These are phyloP conservation scores for Gisinianus flammeolus DNA, from an alignment of 2,888 invertebrate genomes.

Conservation along the genomic window DNA sequence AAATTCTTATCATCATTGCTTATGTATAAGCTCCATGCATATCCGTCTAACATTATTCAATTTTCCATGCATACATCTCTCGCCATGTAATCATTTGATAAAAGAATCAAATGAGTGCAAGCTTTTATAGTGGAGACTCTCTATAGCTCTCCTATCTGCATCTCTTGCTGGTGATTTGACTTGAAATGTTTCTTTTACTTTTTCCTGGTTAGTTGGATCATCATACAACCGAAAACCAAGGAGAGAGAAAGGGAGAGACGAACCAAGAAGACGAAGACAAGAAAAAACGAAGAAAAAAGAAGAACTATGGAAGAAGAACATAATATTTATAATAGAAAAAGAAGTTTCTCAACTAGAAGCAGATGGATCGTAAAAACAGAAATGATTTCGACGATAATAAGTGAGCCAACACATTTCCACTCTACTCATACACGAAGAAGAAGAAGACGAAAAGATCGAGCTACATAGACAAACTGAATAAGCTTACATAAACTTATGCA, in stretches of 20 bases:
- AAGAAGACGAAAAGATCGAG: too few relatives aligned
- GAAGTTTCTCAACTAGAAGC: slow-evolving; percentile 14
- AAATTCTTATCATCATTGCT: slow-evolving; percentile 18
- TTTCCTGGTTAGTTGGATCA: neutral
- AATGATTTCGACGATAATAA: slow-evolving; percentile 35
- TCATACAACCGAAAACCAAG: neutral
- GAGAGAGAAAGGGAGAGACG: neutral
- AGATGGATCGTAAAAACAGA: slow-evolving; percentile 38
- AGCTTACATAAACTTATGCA: neutral
- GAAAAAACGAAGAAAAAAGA: neutral
- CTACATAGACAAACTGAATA: neutral
- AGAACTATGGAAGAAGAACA: neutral
- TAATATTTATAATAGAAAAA: slow-evolving; percentile 23
- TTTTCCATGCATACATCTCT: neutral
- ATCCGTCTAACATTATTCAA: neutral
- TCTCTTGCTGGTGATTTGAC: neutral
- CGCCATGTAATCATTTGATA: neutral
- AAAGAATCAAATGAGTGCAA: neutral
- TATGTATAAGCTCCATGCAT: neutral
- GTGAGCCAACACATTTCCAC: slow-evolving; percentile 11
- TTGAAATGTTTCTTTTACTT: neutral
- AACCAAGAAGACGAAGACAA: neutral
- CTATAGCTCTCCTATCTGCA: neutral
- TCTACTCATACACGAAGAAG: neutral
- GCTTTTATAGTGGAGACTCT: neutral